Conservation (phyloP, 2,797 vertebrate genomes). For the Peromyscus eremicus region DNA sequence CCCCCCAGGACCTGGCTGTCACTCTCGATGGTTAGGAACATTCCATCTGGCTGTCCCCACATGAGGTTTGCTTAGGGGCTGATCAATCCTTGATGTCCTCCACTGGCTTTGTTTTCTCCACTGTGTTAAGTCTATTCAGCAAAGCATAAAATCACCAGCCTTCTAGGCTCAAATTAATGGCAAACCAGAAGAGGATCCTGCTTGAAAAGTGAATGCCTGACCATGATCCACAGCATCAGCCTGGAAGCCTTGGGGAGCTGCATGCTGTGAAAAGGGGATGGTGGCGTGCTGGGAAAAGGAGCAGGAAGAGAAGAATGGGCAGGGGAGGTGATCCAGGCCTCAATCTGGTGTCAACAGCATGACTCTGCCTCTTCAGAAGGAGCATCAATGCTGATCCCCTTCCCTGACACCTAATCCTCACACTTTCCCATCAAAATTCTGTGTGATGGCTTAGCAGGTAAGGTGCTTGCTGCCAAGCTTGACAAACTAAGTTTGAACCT, state of each 20-base stretch:
- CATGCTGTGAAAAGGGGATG: fast-evolving
- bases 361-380: neutral
- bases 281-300: neutral
- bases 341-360: neutral
- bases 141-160: neutral
- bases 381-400: no score
- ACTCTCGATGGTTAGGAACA: neutral
- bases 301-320: neutral
- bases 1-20: neutral
- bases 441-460: neutral
- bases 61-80: neutral
- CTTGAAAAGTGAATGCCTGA: neutral
- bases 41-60: neutral
- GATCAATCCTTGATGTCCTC: neutral
- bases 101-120: neutral
- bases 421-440: neutral
- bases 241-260: neutral
- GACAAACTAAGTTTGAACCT: no score
- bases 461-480: neutral
- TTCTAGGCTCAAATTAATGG: neutral
- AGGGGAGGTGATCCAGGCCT: neutral
- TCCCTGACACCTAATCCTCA: no score
- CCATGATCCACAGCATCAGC: neutral
- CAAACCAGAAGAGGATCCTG: neutral
- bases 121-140: neutral